A percentile compares a stretch with the other conserved stretches of the same genome.
Conservation (phyloP, 1,140 invertebrate genomes). For the Anastrepha ludens region DNA sequence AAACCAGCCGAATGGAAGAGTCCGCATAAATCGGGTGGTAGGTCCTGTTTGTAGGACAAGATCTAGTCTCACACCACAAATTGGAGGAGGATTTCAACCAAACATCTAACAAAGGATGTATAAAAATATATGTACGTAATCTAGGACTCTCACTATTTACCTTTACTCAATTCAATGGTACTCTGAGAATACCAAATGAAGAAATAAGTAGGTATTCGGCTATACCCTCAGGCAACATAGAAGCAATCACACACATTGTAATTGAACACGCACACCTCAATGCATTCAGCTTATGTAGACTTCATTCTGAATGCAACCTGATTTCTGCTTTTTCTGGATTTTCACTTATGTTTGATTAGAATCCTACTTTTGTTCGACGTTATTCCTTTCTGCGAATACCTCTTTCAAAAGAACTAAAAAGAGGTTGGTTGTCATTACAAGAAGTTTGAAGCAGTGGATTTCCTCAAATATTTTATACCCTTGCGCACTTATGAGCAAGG, state of each 20-base stretch:
- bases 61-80: too few species aligned
- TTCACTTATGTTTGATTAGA: not conserved
- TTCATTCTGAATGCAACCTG: constrained; percentile 52
- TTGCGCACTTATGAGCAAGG: not conserved
- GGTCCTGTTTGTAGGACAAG: too few species aligned
- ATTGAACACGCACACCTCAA: constrained; percentile 73
- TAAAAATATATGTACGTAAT: too few species aligned
- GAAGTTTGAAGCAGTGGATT: constrained; percentile 1
- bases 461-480: constrained; percentile 3
- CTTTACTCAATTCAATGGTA: too few species aligned
- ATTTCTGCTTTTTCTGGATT: constrained; percentile 1
- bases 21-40: too few species aligned
- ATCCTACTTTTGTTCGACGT: constrained; percentile 3
- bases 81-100: too few species aligned
- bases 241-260: constrained; percentile 74
- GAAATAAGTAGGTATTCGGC: not conserved
- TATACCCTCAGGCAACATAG: not conserved
- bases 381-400: not conserved
- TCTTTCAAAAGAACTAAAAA: not conserved
- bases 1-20: too few species aligned
- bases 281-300: constrained; percentile 62
- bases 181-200: not conserved
- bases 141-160: too few species aligned
- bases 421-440: constrained; percentile 13
- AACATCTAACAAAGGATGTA: too few species aligned